Conservation (phyloP, 2,113 vertebrate species). For the Porphyrio hochstetteri region DNA sequence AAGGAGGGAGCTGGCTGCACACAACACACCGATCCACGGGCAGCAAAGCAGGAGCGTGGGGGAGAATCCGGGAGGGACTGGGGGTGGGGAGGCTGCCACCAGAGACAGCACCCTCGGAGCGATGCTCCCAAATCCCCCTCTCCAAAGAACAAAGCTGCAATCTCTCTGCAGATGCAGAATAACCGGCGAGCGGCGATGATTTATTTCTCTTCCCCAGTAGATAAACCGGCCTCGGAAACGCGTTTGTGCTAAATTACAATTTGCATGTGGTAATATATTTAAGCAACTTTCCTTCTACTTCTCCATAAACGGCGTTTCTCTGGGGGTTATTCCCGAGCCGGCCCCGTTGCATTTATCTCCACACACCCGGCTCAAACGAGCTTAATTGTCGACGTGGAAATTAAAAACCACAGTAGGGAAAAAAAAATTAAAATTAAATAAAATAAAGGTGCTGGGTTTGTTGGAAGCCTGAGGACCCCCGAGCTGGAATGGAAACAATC, state of each 20-base stretch:
- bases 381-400: conserved; percentile 3
- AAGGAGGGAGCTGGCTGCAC: neutral
- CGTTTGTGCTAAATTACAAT: conserved; percentile 1
- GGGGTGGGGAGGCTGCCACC: rapidly evolving
- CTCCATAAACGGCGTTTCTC: neutral
- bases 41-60: neutral
- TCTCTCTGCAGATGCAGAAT: neutral
- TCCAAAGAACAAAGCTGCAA: conserved; percentile 35
- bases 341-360: neutral
- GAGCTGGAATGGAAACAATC: neutral
- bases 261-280: conserved; percentile 3
- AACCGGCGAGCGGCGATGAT: neutral
- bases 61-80: rapidly evolving
- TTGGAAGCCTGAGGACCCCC: neutral
- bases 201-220: conserved; percentile 13
- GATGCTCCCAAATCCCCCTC: neutral
- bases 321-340: neutral
- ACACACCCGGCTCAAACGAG: neutral
- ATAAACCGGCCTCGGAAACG: neutral
- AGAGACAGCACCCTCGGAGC: rapidly evolving
- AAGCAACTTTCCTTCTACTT: conserved; percentile 36
- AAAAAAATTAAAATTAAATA: neutral
- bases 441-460: neutral
- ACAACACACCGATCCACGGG: neutral
- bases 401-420: neutral